Evolutionary conservation across 1,140 invertebrate genomes (phyloP), one percentile per base, ranked within the genome.

Genomic region (Radopholus similis): DNA sequence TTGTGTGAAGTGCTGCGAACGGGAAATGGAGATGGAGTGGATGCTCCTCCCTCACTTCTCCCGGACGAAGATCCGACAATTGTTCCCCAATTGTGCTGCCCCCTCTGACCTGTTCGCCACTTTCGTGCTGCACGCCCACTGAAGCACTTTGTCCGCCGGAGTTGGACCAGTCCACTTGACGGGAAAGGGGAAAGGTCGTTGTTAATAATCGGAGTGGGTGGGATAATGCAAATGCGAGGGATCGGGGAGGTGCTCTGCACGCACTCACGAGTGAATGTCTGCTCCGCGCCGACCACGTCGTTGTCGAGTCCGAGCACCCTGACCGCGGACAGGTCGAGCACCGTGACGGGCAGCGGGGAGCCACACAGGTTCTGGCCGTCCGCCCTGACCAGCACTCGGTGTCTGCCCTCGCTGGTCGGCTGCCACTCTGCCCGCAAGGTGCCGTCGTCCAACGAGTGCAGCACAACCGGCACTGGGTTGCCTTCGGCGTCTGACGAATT

Each of bases 311-410:
- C 78, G 44, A 81, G 71, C 11, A 81, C 38, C 32, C 73, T 28
- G 40, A 86, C 84, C 65, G 84, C 86, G 18, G 86, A 88, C 56
- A 89, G 83, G 9, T 90, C 90, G 21, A 89, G 88, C 8, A 93
- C 90, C 73, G 88, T 86, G 1, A 94, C 91, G 77, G 91, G 83
- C 93, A 91, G 70, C 93, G 94, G 37, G 92, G 90, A 80, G 94
- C 94, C 83, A 91, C 59, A 62, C 4, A 62, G 23, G 18, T 62
- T 35, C 15, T 42, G 47, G n/a, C 8, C 9, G 1, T 28, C 47
- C 9, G 23, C 47, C 9, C 47, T 21, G 47, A 51, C 23, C 8
- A 51, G 4, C 23, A 51, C 63, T 51, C 53, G 40, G 30, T 66
- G 66, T 13, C 37, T n/a, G 6, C 63, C 66, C 32, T 68, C 66